A percentile compares a stretch with the other conserved stretches of the same genome.
Evolutionary conservation across 2,888 invertebrate species (phyloP).

Genomic region (Xanthorhoe designata): DNA sequence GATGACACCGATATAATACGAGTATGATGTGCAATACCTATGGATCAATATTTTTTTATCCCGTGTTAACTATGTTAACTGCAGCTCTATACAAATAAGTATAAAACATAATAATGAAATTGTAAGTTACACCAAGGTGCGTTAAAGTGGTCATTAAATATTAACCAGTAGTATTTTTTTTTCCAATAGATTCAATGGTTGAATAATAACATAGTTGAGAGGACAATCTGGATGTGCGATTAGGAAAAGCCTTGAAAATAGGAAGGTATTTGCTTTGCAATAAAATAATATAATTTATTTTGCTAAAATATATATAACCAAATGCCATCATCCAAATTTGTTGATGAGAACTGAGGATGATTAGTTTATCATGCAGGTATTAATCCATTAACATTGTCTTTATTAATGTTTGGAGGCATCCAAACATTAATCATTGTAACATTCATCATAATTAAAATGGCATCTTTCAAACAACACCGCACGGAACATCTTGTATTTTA

Average conservation of each 20-base stretch:
- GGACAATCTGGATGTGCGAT: no score
- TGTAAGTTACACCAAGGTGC: no score
- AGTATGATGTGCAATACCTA: neutral
- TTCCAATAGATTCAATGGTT: neutral
- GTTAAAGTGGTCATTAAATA: no score
- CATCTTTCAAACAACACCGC: conserved; percentile 31
- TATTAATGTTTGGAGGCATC: conserved; percentile 34
- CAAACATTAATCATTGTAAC: conserved; percentile 43
- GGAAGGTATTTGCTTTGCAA: neutral
- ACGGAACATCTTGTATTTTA: conserved; percentile 37
- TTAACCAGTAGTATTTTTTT: no score
- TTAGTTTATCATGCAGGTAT: conserved; percentile 27
- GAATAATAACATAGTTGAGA: no score
- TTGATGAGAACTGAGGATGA: conserved; percentile 10
- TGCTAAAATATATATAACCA: neutral
- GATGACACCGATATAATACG: conserved; percentile 6
- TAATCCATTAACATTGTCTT: conserved; percentile 39
- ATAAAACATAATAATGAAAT: no score
- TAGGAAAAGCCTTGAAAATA: neutral
- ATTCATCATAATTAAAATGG: conserved; percentile 45
- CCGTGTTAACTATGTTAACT: no score
- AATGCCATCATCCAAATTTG: neutral
- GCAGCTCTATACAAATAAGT: no score
- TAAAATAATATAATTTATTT: neutral
- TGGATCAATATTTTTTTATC: neutral